Evolutionary conservation across 2,888 invertebrate species (phyloP), one percentile per base, ranked within the genome.

Genomic region (Tyria jacobaeae): DNA sequence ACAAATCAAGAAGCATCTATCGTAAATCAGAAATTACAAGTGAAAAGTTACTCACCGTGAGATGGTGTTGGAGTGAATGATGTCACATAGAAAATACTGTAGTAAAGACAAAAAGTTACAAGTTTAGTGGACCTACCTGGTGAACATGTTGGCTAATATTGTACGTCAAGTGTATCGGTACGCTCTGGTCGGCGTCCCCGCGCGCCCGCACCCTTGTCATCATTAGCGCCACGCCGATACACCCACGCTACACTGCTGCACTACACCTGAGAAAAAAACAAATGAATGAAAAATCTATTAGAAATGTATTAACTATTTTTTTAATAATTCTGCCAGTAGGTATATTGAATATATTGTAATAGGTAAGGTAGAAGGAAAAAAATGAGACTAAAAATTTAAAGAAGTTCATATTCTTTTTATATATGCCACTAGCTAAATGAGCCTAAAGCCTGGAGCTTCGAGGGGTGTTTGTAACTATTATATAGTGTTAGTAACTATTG

Each of bases 171-270:
- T 84, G 80, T 82, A 83, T 84, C 80, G 91, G 87, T 82, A 87
- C 92, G 91, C 91, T 86, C 87, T 82, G 86, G 83, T 84, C 82
- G 87, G 91, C 91, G 91, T 91, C 83, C 85, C 87, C 81, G 84
- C 81, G 86, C 88, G 85, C 88, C 89, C 79, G 81, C 71, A 78
- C 84, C 85, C 83, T 89, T 91, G 83, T 86, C 93, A 94, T 94
- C 89, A 92, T 94, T 93, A 85, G 87, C 81, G 80, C 79, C 78
- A 76, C 80, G 64, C 68, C 72, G 77, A 79, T 78, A 77, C 69
- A 75, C 60, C 73, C 71, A 76, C 80, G 74, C 78, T 68, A 64
- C 79, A 73, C 80, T 77, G 70, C 76, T 60, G 72, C 76, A 60
- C 60, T 65, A 75, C 70, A 81, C 79, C 86, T 86, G 75, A n/a